phyloP scores from a whole-genome alignment of 1,140 invertebrate genomes.

The Pseudomyrmex concolor region DNA sequence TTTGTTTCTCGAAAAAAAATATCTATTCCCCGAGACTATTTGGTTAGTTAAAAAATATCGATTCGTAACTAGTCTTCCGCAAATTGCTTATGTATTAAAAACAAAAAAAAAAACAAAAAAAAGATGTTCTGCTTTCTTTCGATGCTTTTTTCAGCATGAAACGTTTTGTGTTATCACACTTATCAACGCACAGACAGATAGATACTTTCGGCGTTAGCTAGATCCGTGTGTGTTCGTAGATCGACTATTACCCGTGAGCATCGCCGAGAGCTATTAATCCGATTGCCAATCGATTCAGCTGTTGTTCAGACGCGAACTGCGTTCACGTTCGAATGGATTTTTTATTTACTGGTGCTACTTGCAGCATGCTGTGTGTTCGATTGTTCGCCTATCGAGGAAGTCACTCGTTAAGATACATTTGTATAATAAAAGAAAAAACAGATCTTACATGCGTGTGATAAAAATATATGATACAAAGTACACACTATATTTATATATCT shows the following conservation, averaged over 20 bases:
- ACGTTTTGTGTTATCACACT: slow-evolving; percentile 51
- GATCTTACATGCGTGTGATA: background rate
- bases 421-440: background rate
- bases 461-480: background rate
- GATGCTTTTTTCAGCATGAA: background rate
- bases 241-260: background rate
- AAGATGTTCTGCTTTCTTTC: slow-evolving; percentile 5
- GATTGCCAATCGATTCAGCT: slow-evolving; percentile 68
- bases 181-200: background rate
- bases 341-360: slow-evolving; percentile 64
- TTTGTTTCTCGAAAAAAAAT: no score
- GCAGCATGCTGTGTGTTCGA: slow-evolving; percentile 34
- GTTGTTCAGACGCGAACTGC: slow-evolving; percentile 38
- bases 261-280: slow-evolving; percentile 64
- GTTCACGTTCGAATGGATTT: slow-evolving; percentile 58
- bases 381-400: slow-evolving; percentile 30
- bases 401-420: slow-evolving; percentile 16
- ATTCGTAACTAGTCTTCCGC: background rate
- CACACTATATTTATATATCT: background rate
- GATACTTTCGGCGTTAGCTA: background rate
- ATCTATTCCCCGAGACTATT: background rate
- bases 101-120: background rate
- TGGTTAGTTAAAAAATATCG: background rate
- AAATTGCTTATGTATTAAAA: background rate
- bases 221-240: background rate